Base-by-base conservation (phyloP, 2,113 vertebrate genomes). In the Limanda limanda region DNA sequence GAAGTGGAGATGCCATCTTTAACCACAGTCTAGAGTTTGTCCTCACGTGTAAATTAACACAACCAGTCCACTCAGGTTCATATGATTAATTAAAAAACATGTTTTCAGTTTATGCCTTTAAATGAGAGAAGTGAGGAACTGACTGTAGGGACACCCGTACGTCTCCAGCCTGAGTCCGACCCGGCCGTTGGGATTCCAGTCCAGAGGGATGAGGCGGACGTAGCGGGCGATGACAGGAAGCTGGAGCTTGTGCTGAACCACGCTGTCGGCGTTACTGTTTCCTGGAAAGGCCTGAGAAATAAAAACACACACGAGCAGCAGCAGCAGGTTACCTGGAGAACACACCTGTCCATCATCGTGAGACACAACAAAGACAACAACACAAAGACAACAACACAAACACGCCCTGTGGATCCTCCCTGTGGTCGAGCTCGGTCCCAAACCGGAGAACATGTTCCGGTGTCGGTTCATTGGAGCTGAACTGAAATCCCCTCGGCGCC, bases 91-190 rank as follows among this genome's bases (percentile, higher is more conserved):
- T 31, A 6, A 31, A 6, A 31, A 31, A 31, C 35, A 37, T 37
- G 8, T 37, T 37, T 8, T 37, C 35, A 10, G 35, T 37, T 37
- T 10, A 37, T 37, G 35, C 2, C 35, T 42, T 13, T 42, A n/a
- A 52, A 52, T 52, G 20, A 52, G 8, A 10, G 2, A 57, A 14
- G 54, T 47, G 21, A 21, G 42, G 31, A 60, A 81, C 88, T 88
- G 20, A 92, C 90, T 48, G 80, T 92, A 81, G 25, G 76, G 75
- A 75, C 90, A 92, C 69, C 90, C 90, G 1, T 88, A 92, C 4
- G 84, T 74, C 82, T 92, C 88, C 78, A 92, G 71, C 24, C 90
- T 52, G 65, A 92, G 90, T 79, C 90, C 90, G 5, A 92, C 89
- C 42, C 87, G 75, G 1, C 90, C 90, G 8, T 79, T 86, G 4